Conservation (phyloP, 2,113 vertebrate species). For the Periophthalmus modestus region DNA sequence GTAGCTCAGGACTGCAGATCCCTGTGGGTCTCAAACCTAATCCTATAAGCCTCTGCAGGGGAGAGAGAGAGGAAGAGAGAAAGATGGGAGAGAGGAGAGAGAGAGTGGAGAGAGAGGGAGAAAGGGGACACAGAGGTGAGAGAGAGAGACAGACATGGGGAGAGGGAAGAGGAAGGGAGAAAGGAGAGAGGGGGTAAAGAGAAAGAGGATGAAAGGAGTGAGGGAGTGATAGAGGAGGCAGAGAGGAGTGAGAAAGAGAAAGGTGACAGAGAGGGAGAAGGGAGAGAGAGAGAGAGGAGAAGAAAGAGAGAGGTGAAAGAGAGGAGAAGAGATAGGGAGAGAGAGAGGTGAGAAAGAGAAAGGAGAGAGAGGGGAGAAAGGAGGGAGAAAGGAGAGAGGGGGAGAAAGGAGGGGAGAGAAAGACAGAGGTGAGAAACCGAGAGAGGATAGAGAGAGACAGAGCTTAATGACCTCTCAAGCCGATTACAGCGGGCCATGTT, state of each 20-base stretch:
- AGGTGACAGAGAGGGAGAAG: neutral
- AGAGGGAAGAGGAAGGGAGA: neutral
- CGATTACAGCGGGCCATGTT: conserved; percentile 48
- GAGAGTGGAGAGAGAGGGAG: too few relatives aligned
- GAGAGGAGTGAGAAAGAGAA: neutral
- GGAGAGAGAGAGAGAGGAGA: too few relatives aligned
- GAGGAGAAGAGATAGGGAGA: too few relatives aligned
- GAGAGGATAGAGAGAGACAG: conserved; percentile 30
- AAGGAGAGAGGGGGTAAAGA: neutral
- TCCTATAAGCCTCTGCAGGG: conserved; percentile 36
- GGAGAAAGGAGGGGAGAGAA: neutral
- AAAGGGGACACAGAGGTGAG: neutral
- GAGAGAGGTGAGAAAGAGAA: too few relatives aligned
- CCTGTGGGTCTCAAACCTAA: neutral
- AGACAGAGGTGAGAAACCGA: neutral
- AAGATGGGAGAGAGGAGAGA: neutral
- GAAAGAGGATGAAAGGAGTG: too few relatives aligned
- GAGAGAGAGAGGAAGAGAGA: neutral
- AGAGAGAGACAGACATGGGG: too few relatives aligned
- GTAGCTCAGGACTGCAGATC: neutral
- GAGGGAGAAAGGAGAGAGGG: neutral
- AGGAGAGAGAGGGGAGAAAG: neutral
- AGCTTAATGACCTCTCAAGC: conserved; percentile 60
- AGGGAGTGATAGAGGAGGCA: neutral
- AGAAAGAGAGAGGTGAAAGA: conserved; percentile 21